Evolutionary conservation across 2,113 vertebrate genomes (phyloP).

Genomic region (Lonchura striata): DNA sequence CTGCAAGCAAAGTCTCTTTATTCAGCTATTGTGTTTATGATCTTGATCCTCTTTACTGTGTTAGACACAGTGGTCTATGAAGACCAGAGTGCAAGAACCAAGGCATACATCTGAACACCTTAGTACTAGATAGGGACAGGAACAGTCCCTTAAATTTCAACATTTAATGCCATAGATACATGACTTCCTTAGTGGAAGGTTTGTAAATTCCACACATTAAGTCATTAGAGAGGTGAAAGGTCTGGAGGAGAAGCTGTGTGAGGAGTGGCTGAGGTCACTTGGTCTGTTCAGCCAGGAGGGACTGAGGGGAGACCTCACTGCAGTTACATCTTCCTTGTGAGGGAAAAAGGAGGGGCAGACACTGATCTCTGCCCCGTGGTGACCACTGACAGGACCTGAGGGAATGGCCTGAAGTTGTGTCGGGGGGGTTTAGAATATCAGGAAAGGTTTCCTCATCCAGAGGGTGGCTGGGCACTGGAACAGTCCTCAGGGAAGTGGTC

Average conservation of each 20-base stretch:
- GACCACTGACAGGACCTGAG: accelerated
- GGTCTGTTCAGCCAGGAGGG: too few species aligned
- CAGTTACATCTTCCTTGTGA: accelerated
- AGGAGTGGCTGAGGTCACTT: not conserved
- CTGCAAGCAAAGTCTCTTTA: not conserved
- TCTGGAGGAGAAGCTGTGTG: accelerated
- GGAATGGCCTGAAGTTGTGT: not conserved
- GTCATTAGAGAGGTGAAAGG: not conserved
- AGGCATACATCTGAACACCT: not conserved
- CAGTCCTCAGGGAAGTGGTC: not conserved
- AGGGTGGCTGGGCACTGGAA: not conserved
- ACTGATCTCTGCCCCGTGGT: not conserved
- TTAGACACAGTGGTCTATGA: not conserved
- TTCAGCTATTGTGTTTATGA: not conserved
- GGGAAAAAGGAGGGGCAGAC: accelerated
- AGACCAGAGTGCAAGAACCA: not conserved
- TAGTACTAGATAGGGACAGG: not conserved
- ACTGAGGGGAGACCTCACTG: not conserved
- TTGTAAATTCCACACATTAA: not conserved
- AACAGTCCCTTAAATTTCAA: not conserved
- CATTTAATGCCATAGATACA: not conserved
- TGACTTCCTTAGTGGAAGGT: not conserved
- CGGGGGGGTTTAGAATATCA: not conserved
- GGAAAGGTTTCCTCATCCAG: not conserved
- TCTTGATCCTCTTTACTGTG: not conserved